Evolutionary conservation across 2,113 vertebrate species (phyloP).

Genomic region (Oryzias melastigma): DNA sequence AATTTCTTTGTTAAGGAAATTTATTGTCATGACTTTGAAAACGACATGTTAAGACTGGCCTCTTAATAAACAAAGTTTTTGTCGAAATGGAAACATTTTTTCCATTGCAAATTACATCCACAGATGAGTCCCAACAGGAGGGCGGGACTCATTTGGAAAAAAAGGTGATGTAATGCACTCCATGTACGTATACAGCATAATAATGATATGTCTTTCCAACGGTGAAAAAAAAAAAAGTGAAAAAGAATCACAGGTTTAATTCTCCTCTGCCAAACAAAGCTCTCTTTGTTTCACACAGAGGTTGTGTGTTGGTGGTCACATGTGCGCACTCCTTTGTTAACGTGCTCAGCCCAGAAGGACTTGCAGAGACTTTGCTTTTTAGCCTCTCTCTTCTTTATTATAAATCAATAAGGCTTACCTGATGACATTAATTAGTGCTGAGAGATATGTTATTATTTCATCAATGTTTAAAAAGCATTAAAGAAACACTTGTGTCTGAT

Average conservation of each 20-base stretch:
- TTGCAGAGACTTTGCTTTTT: not conserved
- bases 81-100: not conserved
- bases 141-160: not conserved
- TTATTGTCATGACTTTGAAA: not conserved
- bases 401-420: not conserved
- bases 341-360: not conserved
- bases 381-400: not conserved
- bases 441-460: not conserved
- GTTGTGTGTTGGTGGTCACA: not conserved
- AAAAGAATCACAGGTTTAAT: constrained; percentile 1
- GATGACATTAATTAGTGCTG: not conserved
- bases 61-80: not conserved
- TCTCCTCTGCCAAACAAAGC: too few species aligned
- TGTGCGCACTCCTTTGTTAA: not conserved
- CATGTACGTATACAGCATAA: not conserved
- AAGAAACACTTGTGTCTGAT: not conserved
- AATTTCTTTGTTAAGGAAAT: too few species aligned
- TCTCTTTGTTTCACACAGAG: not conserved
- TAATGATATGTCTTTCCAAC: not conserved
- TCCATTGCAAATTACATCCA: not conserved
- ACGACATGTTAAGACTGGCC: not conserved
- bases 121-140: not conserved
- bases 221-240: not conserved
- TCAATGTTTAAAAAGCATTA: not conserved
- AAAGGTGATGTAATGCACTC: constrained; percentile 1